A percentile compares a stretch with the other conserved stretches of the same genome.
Conservation (phyloP, 2,113 vertebrate genomes). For the Myiopsitta monachus region DNA sequence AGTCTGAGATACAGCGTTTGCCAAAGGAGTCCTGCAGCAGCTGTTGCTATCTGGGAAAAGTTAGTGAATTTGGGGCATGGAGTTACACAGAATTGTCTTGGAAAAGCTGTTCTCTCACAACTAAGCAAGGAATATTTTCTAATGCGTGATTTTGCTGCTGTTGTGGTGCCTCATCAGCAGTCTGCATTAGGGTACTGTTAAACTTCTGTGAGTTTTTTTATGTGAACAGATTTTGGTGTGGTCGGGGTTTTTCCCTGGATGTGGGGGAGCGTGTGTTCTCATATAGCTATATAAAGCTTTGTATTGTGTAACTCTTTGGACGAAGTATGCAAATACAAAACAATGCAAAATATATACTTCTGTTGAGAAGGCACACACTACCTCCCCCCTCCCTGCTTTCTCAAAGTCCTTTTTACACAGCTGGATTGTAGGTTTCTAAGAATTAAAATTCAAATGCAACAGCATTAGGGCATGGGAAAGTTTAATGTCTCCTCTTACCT, state of each 20-base stretch:
- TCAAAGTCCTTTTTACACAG: background rate
- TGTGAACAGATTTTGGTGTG: background rate
- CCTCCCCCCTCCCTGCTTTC: background rate
- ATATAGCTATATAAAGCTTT: background rate
- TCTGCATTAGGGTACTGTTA: background rate
- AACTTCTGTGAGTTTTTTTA: background rate
- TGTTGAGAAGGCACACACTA: background rate
- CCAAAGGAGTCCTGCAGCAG: conserved; percentile 17
- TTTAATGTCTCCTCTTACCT: conserved; percentile 49
- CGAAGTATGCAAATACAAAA: background rate
- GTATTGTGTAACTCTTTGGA: conserved; percentile 29
- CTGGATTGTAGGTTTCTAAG: background rate
- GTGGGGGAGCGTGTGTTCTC: background rate
- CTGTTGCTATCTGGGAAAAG: background rate
- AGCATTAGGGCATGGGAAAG: background rate
- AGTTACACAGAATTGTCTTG: background rate
- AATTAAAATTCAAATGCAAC: background rate
- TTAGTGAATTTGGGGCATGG: background rate
- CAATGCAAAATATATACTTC: conserved; percentile 2
- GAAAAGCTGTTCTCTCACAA: background rate
- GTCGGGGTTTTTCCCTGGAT: background rate
- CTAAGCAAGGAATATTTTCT: background rate
- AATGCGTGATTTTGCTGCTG: background rate
- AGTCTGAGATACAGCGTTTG: background rate
- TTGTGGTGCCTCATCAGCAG: background rate